Evolutionary conservation across 2,888 invertebrate genomes (phyloP).

Genomic region (Xanthorhoe designata): DNA sequence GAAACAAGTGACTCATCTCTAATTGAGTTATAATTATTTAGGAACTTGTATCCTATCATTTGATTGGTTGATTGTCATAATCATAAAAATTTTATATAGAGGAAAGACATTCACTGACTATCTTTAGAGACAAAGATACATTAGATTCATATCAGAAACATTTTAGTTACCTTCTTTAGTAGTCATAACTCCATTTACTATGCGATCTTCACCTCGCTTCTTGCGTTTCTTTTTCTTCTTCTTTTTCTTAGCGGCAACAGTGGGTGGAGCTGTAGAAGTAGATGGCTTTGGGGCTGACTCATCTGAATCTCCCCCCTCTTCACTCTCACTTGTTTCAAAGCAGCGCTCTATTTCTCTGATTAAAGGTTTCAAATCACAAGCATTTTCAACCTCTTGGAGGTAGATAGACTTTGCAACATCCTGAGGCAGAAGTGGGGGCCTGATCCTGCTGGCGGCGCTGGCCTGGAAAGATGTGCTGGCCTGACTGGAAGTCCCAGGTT

Average conservation of each 20-base stretch:
- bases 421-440: background rate
- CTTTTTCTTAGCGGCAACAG: background rate
- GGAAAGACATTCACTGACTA: too few species aligned
- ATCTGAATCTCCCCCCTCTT: background rate
- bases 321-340: conserved; percentile 6
- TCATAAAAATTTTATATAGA: too few species aligned
- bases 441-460: background rate
- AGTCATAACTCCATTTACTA: conserved; percentile 3
- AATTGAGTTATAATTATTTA: too few species aligned
- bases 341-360: background rate
- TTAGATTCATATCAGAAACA: too few species aligned
- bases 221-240: conserved; percentile 8
- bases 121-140: too few species aligned
- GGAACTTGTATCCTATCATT: too few species aligned
- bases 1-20: too few species aligned
- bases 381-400: conserved; percentile 1
- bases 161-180: background rate
- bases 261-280: background rate
- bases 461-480: background rate
- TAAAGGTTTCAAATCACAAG: background rate
- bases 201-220: conserved; percentile 7
- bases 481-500: background rate
- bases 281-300: background rate
- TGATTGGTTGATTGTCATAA: too few species aligned
- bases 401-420: background rate